A percentile compares a stretch with the other conserved stretches of the same genome.
Conservation (phyloP, 64 coral and sea anemone genomes). For the Porites australiensis region DNA sequence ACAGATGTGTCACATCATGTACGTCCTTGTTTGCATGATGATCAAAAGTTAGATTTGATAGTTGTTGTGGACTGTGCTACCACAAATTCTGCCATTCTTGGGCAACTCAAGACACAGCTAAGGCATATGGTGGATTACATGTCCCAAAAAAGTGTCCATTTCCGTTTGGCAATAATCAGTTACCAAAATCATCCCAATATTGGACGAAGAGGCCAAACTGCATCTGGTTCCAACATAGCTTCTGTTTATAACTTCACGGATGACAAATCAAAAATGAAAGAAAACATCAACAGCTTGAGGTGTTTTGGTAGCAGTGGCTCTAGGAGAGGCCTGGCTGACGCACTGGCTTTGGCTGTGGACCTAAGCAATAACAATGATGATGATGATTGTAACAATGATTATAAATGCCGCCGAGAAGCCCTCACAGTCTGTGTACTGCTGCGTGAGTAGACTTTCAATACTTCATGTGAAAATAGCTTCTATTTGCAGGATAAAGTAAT, state of each 20-base stretch:
- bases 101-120: not conserved
- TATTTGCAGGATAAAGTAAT: too few species aligned
- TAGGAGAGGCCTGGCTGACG: slow-evolving; percentile 20
- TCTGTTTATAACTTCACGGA: not conserved
- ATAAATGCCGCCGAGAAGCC: not conserved
- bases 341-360: not conserved
- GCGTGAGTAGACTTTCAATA: slow-evolving; percentile 6
- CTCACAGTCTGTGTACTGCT: slow-evolving; percentile 39
- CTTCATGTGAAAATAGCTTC: too few species aligned
- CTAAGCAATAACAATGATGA: not conserved
- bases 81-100: not conserved
- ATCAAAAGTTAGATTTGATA: slow-evolving; percentile 34
- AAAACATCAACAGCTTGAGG: not conserved
- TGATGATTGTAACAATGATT: not conserved
- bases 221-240: not conserved
- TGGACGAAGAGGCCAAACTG: not conserved
- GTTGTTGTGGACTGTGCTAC: not conserved
- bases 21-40: not conserved
- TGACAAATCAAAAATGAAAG: not conserved
- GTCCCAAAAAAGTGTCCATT: not conserved
- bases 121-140: not conserved
- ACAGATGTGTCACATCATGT: not conserved
- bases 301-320: not conserved
- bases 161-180: slow-evolving; percentile 31
- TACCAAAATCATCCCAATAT: not conserved